These are phyloP conservation scores for Globicephala melas DNA, from an alignment of 2,113 vertebrate genomes.

Conservation along the genomic window DNA sequence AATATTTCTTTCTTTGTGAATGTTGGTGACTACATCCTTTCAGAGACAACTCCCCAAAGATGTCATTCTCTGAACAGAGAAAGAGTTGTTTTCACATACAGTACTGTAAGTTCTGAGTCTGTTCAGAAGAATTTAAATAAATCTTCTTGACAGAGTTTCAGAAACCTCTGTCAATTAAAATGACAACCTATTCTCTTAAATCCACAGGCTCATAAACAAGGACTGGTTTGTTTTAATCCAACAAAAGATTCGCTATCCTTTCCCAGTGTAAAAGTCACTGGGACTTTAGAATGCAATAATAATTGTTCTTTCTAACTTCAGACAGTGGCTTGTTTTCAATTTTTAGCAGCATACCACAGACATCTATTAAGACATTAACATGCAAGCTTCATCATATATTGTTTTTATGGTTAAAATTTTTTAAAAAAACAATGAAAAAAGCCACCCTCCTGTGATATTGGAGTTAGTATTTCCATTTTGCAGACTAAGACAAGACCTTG, in stretches of 20 bases:
- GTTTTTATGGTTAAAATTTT: background rate
- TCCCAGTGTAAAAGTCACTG: background rate
- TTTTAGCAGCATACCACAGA: background rate
- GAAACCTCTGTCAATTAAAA: conserved; percentile 28
- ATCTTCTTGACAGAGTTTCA: background rate
- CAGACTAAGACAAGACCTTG: background rate
- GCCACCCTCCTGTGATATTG: accelerated
- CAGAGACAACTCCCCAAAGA: conserved; percentile 53
- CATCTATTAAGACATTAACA: background rate
- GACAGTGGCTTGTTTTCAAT: background rate
- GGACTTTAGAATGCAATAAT: background rate
- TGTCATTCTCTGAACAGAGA: conserved; percentile 32
- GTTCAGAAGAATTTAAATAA: conserved; percentile 32
- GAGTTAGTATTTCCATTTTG: background rate
- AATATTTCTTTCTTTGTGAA: conserved; percentile 44
- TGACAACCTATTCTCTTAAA: background rate
- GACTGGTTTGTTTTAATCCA: background rate
- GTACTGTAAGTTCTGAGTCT: background rate
- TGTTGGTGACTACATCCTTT: conserved; percentile 39
- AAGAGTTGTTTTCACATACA: conserved; percentile 33
- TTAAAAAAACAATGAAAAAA: background rate
- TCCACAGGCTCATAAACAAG: background rate
- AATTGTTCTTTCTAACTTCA: background rate
- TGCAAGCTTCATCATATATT: background rate
- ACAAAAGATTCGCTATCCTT: background rate